Evolutionary conservation across 2,888 invertebrate species (phyloP).

Genomic region (Fabriciana adippe): DNA sequence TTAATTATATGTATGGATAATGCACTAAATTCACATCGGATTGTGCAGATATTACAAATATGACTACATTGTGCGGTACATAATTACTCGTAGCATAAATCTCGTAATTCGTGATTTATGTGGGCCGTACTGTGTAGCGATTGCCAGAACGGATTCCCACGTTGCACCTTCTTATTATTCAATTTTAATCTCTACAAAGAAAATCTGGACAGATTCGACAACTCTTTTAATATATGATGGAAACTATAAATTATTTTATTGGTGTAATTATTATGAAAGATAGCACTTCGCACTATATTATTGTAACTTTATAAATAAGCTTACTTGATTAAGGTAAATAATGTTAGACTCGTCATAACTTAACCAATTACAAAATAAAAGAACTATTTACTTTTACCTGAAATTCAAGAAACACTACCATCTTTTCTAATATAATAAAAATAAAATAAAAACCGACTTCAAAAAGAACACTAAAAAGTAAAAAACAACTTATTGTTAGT

Average conservation of each 20-base stretch:
- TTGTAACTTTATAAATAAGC: no score
- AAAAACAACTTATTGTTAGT: no score
- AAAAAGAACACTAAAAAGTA: no score
- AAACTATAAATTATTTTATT: neutral
- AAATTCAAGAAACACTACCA: no score
- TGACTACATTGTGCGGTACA: constrained; percentile 51
- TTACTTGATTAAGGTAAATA: no score
- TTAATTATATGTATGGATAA: no score
- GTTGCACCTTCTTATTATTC: constrained; percentile 40
- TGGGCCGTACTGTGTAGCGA: constrained; percentile 51
- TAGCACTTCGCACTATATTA: neutral
- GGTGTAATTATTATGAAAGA: neutral
- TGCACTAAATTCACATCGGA: no score
- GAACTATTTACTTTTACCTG: no score
- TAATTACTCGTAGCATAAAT: constrained; percentile 67
- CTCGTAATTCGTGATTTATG: constrained; percentile 67
- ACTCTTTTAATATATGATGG: constrained; percentile 6
- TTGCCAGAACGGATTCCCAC: constrained; percentile 60
- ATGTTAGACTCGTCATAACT: no score
- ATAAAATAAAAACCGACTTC: no score
- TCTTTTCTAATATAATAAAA: no score
- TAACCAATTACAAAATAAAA: no score
- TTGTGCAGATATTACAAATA: constrained; percentile 28
- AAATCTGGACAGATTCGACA: constrained; percentile 19
- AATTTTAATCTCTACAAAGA: constrained; percentile 26